phyloP scores from a whole-genome alignment of 2,888 invertebrate species.

The Mimas tiliae region DNA sequence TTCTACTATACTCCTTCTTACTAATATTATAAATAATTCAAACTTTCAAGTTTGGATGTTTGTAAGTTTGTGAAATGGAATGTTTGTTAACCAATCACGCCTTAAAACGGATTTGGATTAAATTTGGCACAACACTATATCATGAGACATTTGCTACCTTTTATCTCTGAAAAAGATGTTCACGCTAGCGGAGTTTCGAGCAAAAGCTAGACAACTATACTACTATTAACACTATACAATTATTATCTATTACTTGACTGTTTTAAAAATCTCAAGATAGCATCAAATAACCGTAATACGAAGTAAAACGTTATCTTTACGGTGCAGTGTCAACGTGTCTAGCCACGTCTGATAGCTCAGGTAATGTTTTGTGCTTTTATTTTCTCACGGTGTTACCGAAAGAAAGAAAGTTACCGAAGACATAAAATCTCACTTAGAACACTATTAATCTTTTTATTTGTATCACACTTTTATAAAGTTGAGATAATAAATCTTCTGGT shows the following conservation, averaged over 20 bases:
- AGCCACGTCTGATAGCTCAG: background rate
- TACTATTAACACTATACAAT: background rate
- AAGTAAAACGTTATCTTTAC: background rate
- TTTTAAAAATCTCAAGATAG: background rate
- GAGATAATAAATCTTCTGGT: background rate
- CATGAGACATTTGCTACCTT: too few relatives aligned
- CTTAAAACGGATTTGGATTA: too few relatives aligned
- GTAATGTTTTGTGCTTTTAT: conserved; percentile 10
- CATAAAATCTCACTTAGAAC: background rate
- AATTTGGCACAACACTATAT: too few relatives aligned
- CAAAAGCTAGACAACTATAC: too few relatives aligned
- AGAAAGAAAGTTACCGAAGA: too few relatives aligned
- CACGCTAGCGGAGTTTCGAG: too few relatives aligned
- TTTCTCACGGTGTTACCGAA: background rate
- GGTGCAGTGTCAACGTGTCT: background rate
- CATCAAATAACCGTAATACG: conserved; percentile 5
- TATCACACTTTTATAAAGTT: background rate
- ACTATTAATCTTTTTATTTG: conserved; percentile 3
- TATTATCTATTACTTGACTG: background rate
- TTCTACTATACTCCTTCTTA: too few relatives aligned
- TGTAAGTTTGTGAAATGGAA: too few relatives aligned
- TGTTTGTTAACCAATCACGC: too few relatives aligned
- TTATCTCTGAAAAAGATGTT: too few relatives aligned
- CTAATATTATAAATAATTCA: too few relatives aligned
- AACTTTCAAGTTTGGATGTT: too few relatives aligned